These are phyloP conservation scores for Mormoops blainvillei DNA, from an alignment of 2,113 vertebrate genomes.

Conservation along the genomic window DNA sequence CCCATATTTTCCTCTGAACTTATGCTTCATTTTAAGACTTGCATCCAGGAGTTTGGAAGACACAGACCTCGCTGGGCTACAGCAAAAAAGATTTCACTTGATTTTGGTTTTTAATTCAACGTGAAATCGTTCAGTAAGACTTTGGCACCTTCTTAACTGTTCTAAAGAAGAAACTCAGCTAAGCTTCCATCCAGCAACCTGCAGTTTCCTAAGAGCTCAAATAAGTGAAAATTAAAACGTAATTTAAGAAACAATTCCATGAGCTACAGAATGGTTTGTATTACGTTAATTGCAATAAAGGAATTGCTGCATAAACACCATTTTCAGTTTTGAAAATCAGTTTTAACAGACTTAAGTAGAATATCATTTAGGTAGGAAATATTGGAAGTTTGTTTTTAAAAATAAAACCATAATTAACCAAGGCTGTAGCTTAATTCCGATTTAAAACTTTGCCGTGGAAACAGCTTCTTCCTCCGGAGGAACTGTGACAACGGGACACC, in stretches of 20 bases:
- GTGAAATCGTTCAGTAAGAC: background rate
- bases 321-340: conserved; percentile 2
- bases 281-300: background rate
- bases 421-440: background rate
- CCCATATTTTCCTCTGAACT: background rate
- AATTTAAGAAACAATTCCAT: background rate
- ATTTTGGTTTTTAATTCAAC: background rate
- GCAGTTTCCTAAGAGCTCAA: background rate
- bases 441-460: fast-evolving
- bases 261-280: background rate
- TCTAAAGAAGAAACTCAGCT: background rate
- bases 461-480: fast-evolving
- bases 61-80: too few species aligned
- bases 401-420: background rate
- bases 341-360: background rate
- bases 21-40: conserved; percentile 26
- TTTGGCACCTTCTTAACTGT: background rate
- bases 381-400: background rate
- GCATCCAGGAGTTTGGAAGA: background rate
- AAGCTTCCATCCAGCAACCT: background rate
- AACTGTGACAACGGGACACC: background rate
- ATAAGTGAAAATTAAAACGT: background rate
- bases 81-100: too few species aligned
- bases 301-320: background rate
- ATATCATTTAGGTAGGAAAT: background rate